These are phyloP conservation scores for Pyrgilauda ruficollis DNA, from an alignment of 2,113 vertebrate genomes.

Conservation along the genomic window DNA sequence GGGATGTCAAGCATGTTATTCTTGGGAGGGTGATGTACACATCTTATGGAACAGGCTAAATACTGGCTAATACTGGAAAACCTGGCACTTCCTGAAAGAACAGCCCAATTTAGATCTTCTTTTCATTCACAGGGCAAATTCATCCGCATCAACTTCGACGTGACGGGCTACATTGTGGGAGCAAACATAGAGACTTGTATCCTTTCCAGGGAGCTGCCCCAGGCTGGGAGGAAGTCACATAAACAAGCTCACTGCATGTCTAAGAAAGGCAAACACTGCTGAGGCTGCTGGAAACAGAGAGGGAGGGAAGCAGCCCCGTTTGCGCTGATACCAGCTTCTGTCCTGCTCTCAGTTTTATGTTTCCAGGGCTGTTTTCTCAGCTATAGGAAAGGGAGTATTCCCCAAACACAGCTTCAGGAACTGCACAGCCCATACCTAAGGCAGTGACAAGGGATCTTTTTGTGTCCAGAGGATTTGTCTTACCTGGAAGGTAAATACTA, in stretches of 20 bases:
- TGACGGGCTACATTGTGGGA: slow-evolving; percentile 84
- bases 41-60: background rate
- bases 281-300: background rate
- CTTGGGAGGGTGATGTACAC: background rate
- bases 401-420: background rate
- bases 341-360: background rate
- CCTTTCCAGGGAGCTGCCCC: slow-evolving; percentile 57
- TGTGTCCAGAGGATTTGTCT: background rate
- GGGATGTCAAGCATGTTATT: background rate
- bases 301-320: background rate
- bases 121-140: slow-evolving; percentile 80
- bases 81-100: background rate
- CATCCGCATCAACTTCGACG: slow-evolving; percentile 87
- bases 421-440: background rate
- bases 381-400: background rate
- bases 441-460: background rate
- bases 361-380: background rate
- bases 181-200: slow-evolving; percentile 89
- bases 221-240: background rate
- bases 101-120: background rate
- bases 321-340: background rate
- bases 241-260: background rate
- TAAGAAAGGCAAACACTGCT: slow-evolving; percentile 48
- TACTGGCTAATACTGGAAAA: background rate
- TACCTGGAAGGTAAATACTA: background rate